These are phyloP conservation scores for Plebejus argus DNA, from an alignment of 2,888 invertebrate species.

Conservation along the genomic window DNA sequence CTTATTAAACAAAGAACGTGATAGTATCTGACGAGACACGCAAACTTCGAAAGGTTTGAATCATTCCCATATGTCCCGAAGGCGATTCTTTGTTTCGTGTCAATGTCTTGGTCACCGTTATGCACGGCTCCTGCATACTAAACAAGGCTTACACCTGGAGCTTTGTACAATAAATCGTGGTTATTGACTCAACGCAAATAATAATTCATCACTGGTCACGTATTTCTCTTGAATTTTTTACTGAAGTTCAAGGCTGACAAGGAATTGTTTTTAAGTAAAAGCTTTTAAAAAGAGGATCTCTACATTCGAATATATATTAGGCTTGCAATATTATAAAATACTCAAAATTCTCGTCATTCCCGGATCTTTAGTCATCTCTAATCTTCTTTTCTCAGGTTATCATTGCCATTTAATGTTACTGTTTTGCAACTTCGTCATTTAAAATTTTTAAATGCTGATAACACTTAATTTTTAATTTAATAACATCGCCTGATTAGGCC, in stretches of 20 bases:
- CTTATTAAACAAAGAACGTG: not conserved
- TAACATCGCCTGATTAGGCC: not conserved
- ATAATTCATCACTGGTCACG: not conserved
- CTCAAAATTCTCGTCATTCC: no score
- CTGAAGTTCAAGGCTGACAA: not conserved
- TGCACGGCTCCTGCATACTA: constrained; percentile 52
- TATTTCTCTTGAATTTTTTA: not conserved
- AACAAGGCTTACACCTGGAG: constrained; percentile 41
- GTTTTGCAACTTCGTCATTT: no score
- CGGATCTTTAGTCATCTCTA: no score
- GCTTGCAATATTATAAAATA: no score
- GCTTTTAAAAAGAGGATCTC: not conserved
- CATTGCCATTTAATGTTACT: no score
- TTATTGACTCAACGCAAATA: not conserved
- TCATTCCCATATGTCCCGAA: constrained; percentile 28
- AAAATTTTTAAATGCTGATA: not conserved
- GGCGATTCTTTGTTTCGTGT: constrained; percentile 49
- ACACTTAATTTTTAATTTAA: not conserved
- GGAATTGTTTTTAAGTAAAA: not conserved
- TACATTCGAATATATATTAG: no score
- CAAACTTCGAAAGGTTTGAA: constrained; percentile 7
- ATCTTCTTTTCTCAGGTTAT: no score
- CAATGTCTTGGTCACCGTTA: constrained; percentile 54
- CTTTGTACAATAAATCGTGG: not conserved
- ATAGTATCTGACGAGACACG: not conserved